phyloP scores from a whole-genome alignment of 2,113 vertebrate species.

The Amphilophus citrinellus region DNA sequence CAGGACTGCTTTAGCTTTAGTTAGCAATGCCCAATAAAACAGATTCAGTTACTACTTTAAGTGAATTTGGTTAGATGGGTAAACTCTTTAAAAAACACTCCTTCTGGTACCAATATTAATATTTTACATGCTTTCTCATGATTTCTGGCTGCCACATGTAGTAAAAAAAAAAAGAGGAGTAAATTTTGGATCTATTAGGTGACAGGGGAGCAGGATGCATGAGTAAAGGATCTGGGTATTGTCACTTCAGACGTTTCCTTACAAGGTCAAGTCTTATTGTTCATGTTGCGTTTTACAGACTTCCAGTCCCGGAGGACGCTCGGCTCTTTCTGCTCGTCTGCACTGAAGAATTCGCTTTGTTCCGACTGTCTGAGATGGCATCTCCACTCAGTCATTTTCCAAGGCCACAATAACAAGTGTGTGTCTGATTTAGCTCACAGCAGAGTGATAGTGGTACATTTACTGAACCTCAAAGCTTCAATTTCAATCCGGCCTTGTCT shows the following conservation, averaged over 20 bases:
- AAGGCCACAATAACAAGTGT: constrained; percentile 61
- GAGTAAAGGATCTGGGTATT: constrained; percentile 36
- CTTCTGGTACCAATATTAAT: too few relatives aligned
- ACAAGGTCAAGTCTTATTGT: constrained; percentile 53
- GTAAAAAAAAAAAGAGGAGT: neutral
- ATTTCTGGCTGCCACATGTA: neutral
- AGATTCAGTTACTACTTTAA: too few relatives aligned
- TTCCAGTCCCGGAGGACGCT: constrained; percentile 25
- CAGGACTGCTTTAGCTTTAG: neutral
- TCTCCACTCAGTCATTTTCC: constrained; percentile 54
- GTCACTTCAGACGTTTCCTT: constrained; percentile 51
- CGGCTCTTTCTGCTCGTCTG: constrained; percentile 12
- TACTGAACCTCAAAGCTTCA: constrained; percentile 36
- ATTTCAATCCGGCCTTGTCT: neutral
- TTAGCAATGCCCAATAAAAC: neutral
- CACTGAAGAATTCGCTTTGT: constrained; percentile 38
- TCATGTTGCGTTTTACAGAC: constrained; percentile 28
- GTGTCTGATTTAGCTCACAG: constrained; percentile 56
- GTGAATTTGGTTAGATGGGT: too few relatives aligned
- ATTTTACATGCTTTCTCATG: neutral
- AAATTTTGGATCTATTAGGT: neutral
- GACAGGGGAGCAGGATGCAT: constrained; percentile 18
- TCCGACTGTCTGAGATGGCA: constrained; percentile 39
- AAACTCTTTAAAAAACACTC: too few relatives aligned
- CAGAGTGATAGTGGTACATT: constrained; percentile 42